A percentile compares a stretch with the other conserved stretches of the same genome.
Conservation (phyloP, 1,140 invertebrate genomes). For the Lamellibrachia luymesi region DNA sequence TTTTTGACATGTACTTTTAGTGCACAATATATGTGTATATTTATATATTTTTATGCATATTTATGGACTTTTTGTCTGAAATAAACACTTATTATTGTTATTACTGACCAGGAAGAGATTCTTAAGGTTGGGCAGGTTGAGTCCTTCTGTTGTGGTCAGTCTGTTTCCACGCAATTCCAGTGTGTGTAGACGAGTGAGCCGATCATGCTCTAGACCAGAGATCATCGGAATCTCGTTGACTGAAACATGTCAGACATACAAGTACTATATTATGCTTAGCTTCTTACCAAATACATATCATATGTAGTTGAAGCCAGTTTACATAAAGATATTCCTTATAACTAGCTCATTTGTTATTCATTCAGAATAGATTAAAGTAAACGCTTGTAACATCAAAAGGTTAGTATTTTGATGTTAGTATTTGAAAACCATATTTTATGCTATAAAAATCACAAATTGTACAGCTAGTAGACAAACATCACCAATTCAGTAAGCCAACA, state of each 20-base stretch:
- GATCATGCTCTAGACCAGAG: conserved; percentile 35
- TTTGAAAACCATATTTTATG: too few species aligned
- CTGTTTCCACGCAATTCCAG: conserved; percentile 54
- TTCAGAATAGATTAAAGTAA: neutral
- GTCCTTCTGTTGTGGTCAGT: conserved; percentile 50
- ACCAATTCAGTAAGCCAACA: too few species aligned
- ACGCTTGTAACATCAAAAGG: too few species aligned
- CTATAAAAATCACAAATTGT: too few species aligned
- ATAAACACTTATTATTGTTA: neutral
- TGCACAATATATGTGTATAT: too few species aligned
- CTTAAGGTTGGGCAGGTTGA: conserved; percentile 51
- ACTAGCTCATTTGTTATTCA: neutral
- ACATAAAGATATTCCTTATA: neutral
- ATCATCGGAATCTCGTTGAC: conserved; percentile 29
- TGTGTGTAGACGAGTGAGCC: conserved; percentile 47
- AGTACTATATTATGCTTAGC: neutral
- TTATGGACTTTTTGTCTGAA: neutral
- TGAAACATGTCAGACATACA: conserved; percentile 15
- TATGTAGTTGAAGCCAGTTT: neutral
- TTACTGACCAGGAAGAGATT: conserved; percentile 54
- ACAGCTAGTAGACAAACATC: too few species aligned
- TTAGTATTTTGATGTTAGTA: too few species aligned
- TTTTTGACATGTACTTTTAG: too few species aligned
- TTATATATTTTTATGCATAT: neutral
- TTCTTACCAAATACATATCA: neutral